These are phyloP conservation scores for Tridacna crocea DNA, from an alignment of 2,888 invertebrate species.

Conservation along the genomic window DNA sequence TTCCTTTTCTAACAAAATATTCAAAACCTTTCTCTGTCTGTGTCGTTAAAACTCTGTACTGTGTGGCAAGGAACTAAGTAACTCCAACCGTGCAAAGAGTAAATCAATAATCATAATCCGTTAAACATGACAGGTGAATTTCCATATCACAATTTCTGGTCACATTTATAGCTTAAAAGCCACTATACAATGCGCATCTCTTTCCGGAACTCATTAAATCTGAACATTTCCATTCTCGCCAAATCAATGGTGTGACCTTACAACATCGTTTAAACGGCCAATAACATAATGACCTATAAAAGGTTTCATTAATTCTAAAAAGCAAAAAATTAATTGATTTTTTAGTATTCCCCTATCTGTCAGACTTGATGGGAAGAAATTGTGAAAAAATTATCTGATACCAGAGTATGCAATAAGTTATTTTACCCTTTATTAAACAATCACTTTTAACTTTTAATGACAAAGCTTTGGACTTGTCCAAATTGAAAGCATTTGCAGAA, in stretches of 20 bases:
- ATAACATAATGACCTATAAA: conserved; percentile 19
- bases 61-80: too few relatives aligned
- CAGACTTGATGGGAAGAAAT: background rate
- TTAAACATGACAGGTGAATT: conserved; percentile 24
- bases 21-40: too few relatives aligned
- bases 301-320: conserved; percentile 25
- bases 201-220: conserved; percentile 25
- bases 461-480: background rate
- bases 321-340: conserved; percentile 10
- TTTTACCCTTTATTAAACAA: too few relatives aligned
- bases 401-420: too few relatives aligned
- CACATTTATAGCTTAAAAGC: conserved; percentile 11
- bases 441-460: too few relatives aligned
- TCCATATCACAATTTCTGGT: conserved; percentile 23
- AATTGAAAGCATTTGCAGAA: background rate
- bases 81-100: too few relatives aligned
- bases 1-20: too few relatives aligned
- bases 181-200: conserved; percentile 13
- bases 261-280: conserved; percentile 13
- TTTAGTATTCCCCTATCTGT: background rate
- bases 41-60: too few relatives aligned
- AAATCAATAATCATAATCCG: conserved; percentile 23
- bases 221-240: background rate
- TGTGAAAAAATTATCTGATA: background rate
- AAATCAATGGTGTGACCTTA: conserved; percentile 8